These are phyloP conservation scores for Chironomus tentans DNA, from an alignment of 2,888 invertebrate species.

Conservation along the genomic window DNA sequence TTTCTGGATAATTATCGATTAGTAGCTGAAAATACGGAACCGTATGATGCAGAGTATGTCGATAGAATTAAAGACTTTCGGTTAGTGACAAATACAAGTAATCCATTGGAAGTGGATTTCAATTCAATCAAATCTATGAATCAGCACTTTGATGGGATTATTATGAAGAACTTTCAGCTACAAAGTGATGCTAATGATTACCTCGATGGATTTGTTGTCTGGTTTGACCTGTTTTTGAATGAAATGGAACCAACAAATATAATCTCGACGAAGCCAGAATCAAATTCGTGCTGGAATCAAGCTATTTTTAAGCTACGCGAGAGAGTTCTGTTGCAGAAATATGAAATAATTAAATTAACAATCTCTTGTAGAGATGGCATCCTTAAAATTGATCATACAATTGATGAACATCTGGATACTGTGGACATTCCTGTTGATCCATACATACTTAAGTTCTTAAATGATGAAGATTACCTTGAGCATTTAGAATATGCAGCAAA, in stretches of 20 bases:
- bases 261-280: conserved; percentile 45
- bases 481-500: conserved; percentile 41
- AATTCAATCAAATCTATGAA: conserved; percentile 47
- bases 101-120: conserved; percentile 54
- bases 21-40: conserved; percentile 42
- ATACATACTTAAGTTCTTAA: conserved; percentile 43
- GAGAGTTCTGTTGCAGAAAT: conserved; percentile 37
- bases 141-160: conserved; percentile 36
- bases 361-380: conserved; percentile 43
- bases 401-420: conserved; percentile 34
- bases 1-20: conserved; percentile 38
- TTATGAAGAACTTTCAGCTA: conserved; percentile 38
- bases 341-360: conserved; percentile 37
- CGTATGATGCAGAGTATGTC: conserved; percentile 64
- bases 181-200: conserved; percentile 45
- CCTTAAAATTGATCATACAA: conserved; percentile 34
- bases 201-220: conserved; percentile 58
- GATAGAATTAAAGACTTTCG: conserved; percentile 46
- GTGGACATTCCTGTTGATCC: conserved; percentile 31
- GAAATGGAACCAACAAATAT: conserved; percentile 51
- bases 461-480: conserved; percentile 45
- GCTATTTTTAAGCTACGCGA: conserved; percentile 55
- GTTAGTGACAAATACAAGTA: conserved; percentile 50
- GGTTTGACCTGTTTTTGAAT: conserved; percentile 64
- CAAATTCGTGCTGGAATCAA: conserved; percentile 66